Evolutionary conservation across 2,888 invertebrate species (phyloP), one percentile per base, ranked within the genome.

Genomic region (Sesia bembeciformis): DNA sequence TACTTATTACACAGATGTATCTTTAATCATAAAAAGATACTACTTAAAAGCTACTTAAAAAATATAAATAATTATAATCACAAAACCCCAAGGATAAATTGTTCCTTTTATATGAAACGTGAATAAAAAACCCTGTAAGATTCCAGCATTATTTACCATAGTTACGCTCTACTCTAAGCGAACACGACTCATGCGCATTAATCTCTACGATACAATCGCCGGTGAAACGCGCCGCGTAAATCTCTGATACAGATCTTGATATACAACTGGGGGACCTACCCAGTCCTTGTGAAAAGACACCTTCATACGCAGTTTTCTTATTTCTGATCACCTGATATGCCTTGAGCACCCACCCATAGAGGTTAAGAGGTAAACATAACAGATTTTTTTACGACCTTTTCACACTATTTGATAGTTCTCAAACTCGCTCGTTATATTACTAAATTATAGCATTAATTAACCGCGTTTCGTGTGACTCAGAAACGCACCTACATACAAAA

Each of bases 211-310:
- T 87, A 87, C 78, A 76, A 85, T 85, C 86, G 68, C 67, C 67
- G 72, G 72, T 68, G 68, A 68, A 70, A 64, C 67, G 70, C 70
- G 74, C 74, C 70, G 70, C 74, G 81, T 84, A 85, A 81, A 81
- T 83, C 84, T 78, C 68, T 76, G 88, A 88, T 88, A 87, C 69
- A 58, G 65, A 84, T 86, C 86, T 83, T 78, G 81, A 80, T 81
- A 75, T 81, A 79, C 72, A 65, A 62, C 65, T 64, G 66, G 63
- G 57, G 61, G 58, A 61, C 60, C 61, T 68, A 46, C 46, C 40
- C 49, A 49, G 52, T 55, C 46, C 2, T 23, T 23, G 23, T 56
- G 55, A 53, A 56, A 56, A 51, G 57, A 57, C 54, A 57, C 57
- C 53, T 56, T 53, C 54, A 57, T 49, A 40, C 23, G 23, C 23